Evolutionary conservation across 2,888 invertebrate genomes (phyloP).

Genomic region (Mesochorus sp.): DNA sequence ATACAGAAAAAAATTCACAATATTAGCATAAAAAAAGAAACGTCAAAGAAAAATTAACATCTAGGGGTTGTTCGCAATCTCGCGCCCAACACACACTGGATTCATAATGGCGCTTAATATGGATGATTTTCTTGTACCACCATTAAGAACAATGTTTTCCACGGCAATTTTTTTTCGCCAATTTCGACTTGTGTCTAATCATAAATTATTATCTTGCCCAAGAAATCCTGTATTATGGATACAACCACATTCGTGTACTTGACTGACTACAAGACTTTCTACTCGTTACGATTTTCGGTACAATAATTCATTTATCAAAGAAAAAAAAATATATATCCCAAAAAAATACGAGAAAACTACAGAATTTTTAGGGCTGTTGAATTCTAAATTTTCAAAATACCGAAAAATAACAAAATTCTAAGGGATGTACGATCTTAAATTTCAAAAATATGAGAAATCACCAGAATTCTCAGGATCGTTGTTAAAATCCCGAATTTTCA

Average conservation of each 20-base stretch:
- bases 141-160: slow-evolving; percentile 20
- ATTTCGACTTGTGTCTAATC: background rate
- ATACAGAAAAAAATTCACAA: slow-evolving; percentile 1
- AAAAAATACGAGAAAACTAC: no score
- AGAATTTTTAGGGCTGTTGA: no score
- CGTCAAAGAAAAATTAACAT: slow-evolving; percentile 43
- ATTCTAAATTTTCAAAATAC: no score
- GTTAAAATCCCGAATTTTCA: no score
- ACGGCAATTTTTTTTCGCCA: background rate
- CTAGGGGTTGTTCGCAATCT: slow-evolving; percentile 9
- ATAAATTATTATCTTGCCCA: slow-evolving; percentile 16
- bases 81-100: slow-evolving; percentile 5
- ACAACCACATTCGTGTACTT: background rate
- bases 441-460: no score
- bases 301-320: no score
- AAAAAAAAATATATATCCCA: no score
- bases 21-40: slow-evolving; percentile 29
- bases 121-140: slow-evolving; percentile 41
- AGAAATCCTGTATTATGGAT: background rate
- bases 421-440: no score
- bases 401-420: no score
- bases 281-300: slow-evolving; percentile 1
- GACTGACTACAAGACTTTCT: slow-evolving; percentile 42
- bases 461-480: no score
- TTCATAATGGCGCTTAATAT: slow-evolving; percentile 15